Conservation (phyloP, 2,113 vertebrate genomes). For the Leuciscus idus region DNA sequence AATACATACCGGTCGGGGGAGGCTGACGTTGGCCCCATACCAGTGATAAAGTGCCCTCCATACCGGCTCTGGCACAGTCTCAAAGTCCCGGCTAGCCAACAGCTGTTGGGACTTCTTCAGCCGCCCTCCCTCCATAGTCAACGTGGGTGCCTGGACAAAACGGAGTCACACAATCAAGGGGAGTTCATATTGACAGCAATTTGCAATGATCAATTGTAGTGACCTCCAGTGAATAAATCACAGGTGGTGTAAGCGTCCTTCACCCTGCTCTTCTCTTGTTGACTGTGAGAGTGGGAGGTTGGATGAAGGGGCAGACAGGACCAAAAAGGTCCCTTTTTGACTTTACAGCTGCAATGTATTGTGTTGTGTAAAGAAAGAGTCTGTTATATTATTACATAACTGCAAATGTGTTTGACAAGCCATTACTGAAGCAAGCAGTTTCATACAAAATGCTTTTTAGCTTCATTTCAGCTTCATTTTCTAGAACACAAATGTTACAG, state of each 20-base stretch:
- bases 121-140: constrained; percentile 95
- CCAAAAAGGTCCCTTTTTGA: neutral
- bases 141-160: constrained; percentile 83
- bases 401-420: constrained; percentile 6
- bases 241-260: neutral
- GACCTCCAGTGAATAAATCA: constrained; percentile 1
- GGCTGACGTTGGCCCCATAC: constrained; percentile 95
- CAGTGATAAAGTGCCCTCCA: constrained; percentile 98
- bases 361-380: neutral
- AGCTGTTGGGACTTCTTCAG: constrained; percentile 84
- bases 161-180: neutral
- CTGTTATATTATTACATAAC: neutral
- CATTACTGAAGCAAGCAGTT: constrained; percentile 18
- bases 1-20: constrained; percentile 91
- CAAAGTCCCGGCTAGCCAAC: constrained; percentile 84
- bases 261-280: neutral
- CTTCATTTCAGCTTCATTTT: constrained; percentile 19
- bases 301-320: constrained; percentile 3
- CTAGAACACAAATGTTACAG: neutral
- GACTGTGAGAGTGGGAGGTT: neutral
- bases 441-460: constrained; percentile 24
- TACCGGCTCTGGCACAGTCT: constrained; percentile 94
- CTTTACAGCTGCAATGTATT: neutral
- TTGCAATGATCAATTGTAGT: neutral
- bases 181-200: neutral